Evolutionary conservation across 1,140 invertebrate genomes (phyloP), one percentile per base, ranked within the genome.

Genomic region (Whitmania pigra): DNA sequence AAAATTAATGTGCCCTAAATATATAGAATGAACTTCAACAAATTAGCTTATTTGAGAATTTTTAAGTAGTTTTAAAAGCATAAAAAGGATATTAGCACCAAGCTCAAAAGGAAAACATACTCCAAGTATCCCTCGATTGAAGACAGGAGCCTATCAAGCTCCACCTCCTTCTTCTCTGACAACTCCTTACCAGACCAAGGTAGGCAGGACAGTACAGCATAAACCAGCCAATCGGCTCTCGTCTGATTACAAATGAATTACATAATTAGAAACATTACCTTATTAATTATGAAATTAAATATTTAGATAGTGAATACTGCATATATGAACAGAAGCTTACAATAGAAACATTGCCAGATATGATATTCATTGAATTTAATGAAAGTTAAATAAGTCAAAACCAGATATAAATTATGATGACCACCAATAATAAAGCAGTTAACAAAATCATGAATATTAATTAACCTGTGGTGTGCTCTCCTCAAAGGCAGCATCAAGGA

Each of bases 171-270:
- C 78, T 97, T 97, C 79, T 97, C 94, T 83, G 93, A 94, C 20
- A 99, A 83, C 82, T 98, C 94, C 78, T 92, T 85, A 0, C 94
- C 95, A 54, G 95, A 93, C 93, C 93, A 98, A 0, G 95, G 95
- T 53, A 99, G 80, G 22, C 92, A 89, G 53, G 91, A 92, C 6
- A 99, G 83, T 15, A 98, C 93, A n/a, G 92, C 89, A 83, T 91
- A 97, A 20, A 97, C 90, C 81, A 92, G 97, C 89, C 93, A 97
- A 83, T 97, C 94, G 73, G 92, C 88, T 73, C 94, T 86, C 36
- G 90, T 88, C 86, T 87, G 74, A 53, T 78, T 75, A 18, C 31
- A 31, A 68, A 29, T 31, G 15, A 43, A 27, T 17, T 3, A 31
- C 11, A 18, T 13, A 20, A 63, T 63, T 31, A 63, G 31, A 31